Evolutionary conservation across 2,797 vertebrate genomes (phyloP), one percentile per base, ranked within the genome.

Genomic region (Hoplostethus atlanticus): DNA sequence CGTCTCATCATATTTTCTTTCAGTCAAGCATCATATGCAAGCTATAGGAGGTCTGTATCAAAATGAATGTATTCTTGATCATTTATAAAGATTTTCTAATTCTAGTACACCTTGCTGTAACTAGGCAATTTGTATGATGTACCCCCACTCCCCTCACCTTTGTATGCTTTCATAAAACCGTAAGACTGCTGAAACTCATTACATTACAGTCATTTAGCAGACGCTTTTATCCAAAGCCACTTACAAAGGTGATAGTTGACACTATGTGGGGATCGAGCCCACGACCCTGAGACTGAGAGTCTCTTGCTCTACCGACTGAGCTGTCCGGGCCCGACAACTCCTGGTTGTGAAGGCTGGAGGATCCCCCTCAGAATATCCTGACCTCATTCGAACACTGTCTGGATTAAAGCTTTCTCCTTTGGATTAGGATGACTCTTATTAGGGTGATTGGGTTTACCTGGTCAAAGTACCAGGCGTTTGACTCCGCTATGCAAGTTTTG

Each of bases 301-400:
- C 25, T 28, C 25, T 1, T 28, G 25, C 25, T 28, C 25, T 28
- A 28, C 25, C 25, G 25, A 28, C 25, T 28, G 28, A 28, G 28
- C 28, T 28, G 28, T 28, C 28, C 3, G 28, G 44, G 58, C 47
- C 80, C 70, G 38, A 81, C 28, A 85, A 68, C 63, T 79, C 66
- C 46, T 55, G 65, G 68, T 79, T 21, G 65, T 52, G 59, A 70
- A 86, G 61, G 72, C 81, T 67, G 57, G 46, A 79, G 75, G 79
- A 68, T 87, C 76, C 83, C 86, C 87, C 81, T 82, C 71, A 83
- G 85, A 90, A 79, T 83, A 84, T 84, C 70, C 80, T 90, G 88
- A 92, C 80, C 89, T 92, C 87, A 90, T 91, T 92, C 87, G 86
- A 91, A 89, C 59, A 64, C 77, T 30, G 31, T 62, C 66, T 61